phyloP scores from a whole-genome alignment of 1,140 invertebrate species.

The Copidosoma floridanum region DNA sequence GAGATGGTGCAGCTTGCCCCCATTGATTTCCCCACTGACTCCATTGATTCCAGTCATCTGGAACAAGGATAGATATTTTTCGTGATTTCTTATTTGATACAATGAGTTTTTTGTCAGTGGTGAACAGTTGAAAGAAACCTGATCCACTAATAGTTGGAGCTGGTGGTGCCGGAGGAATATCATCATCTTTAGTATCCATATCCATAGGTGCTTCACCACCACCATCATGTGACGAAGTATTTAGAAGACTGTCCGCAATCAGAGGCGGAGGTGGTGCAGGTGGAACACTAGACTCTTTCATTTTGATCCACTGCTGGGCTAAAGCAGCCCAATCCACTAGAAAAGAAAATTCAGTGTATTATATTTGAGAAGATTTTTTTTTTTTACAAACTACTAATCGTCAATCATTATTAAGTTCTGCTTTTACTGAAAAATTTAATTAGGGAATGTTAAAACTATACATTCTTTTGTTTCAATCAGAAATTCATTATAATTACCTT shows the following conservation, averaged over 20 bases:
- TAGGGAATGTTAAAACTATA: not conserved
- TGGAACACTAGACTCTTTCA: slow-evolving; percentile 76
- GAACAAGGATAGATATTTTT: too few species aligned
- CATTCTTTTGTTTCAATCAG: not conserved
- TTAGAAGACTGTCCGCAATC: slow-evolving; percentile 37
- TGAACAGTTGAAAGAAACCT: slow-evolving; percentile 34
- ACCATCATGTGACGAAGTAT: slow-evolving; percentile 50
- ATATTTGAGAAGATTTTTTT: not conserved
- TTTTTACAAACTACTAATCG: too few species aligned
- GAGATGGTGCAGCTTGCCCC: slow-evolving; percentile 37
- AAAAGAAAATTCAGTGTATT: slow-evolving; percentile 9
- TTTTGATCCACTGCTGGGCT: slow-evolving; percentile 96
- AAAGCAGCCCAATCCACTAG: slow-evolving; percentile 91
- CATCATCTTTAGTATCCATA: slow-evolving; percentile 70
- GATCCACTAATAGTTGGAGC: slow-evolving; percentile 53
- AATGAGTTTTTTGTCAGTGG: not conserved
- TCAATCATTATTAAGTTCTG: too few species aligned
- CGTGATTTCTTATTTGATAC: not conserved
- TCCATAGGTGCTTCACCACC: slow-evolving; percentile 84
- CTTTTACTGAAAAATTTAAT: too few species aligned
- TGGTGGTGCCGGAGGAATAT: slow-evolving; percentile 52
- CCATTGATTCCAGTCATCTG: slow-evolving; percentile 62
- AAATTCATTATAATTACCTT: slow-evolving; percentile 45
- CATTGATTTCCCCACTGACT: slow-evolving; percentile 60
- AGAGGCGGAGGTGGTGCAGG: slow-evolving; percentile 57